Base-by-base conservation (phyloP, 1,140 invertebrate genomes). In the Drosophila baimaii region DNA sequence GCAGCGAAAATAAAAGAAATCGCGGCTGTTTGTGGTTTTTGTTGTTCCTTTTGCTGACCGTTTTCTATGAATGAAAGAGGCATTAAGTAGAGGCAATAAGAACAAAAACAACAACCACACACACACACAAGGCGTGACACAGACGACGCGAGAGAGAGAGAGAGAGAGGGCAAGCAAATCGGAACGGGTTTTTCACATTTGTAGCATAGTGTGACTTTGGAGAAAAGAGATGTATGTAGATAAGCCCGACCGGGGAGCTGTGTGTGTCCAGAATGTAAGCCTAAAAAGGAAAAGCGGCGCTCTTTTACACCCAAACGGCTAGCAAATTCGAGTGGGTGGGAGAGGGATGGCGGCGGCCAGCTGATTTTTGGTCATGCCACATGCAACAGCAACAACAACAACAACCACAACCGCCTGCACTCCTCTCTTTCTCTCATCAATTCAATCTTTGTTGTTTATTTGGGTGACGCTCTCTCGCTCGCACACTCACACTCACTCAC, bases 1-100 rank as follows among this genome's bases (percentile, higher is more conserved):
- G 52, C 29, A 46, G 68, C 55, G 68, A 72, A 72, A 72, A 72
- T 23, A 59, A 72, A 71, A 72, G 69, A 72, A 72, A 72, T 72
- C 55, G 49, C 49, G 31, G 29, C 35, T 46, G 12, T 25, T 25
- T 56, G 33, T 68, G 37, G 61, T 52, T 70, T 15, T 43, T 69
- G 29, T 57, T 63, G 57, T 63, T n/a, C 21, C 41, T 44, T 69
- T 43, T 43, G 65, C 65, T 70, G 64, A 70, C 65, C 65, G 65
- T 71, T 71, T 71, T 71, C 68, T 71, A 73, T 72, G 70, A 73
- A 73, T 73, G 70, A 27, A 72, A 51, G 29, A 33, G 46, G 46
- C 64, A 51, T 44, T 51, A 44, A 52, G 54, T 37, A 68, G 29
- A 56, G 46, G 65, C 62, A 65, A 65, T 35, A 49, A 65, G 25